Conservation (phyloP, 2,888 invertebrate genomes). For the Tridacna crocea region DNA sequence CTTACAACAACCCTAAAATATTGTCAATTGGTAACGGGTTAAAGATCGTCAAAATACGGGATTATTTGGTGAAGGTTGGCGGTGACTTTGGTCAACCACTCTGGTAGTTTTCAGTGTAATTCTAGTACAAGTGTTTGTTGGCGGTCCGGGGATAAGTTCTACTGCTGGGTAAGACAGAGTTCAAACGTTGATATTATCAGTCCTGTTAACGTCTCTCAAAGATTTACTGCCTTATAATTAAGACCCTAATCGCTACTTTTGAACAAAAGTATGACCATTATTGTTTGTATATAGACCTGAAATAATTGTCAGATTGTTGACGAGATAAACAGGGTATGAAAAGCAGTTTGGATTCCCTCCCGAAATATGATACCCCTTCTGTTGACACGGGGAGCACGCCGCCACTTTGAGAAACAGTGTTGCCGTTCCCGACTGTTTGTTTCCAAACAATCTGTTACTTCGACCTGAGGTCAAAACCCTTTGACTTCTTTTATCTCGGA, state of each 20-base stretch:
- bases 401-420: too few relatives aligned
- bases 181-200: neutral
- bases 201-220: neutral
- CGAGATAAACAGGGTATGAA: neutral
- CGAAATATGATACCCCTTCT: neutral
- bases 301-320: constrained; percentile 4
- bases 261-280: constrained; percentile 13
- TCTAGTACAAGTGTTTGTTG: too few relatives aligned
- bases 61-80: too few relatives aligned
- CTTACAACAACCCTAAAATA: too few relatives aligned
- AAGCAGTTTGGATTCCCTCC: neutral
- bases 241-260: neutral
- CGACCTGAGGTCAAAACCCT: neutral
- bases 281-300: constrained; percentile 14
- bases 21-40: too few relatives aligned
- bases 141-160: too few relatives aligned
- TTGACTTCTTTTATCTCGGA: constrained; percentile 10
- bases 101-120: too few relatives aligned
- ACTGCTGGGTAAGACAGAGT: too few relatives aligned
- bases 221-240: constrained; percentile 6
- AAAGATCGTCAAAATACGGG: too few relatives aligned
- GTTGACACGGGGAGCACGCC: neutral
- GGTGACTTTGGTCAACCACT: too few relatives aligned
- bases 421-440: too few relatives aligned
- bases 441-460: too few relatives aligned